phyloP scores from a whole-genome alignment of 2,797 vertebrate genomes.

The Luscinia luscinia region DNA sequence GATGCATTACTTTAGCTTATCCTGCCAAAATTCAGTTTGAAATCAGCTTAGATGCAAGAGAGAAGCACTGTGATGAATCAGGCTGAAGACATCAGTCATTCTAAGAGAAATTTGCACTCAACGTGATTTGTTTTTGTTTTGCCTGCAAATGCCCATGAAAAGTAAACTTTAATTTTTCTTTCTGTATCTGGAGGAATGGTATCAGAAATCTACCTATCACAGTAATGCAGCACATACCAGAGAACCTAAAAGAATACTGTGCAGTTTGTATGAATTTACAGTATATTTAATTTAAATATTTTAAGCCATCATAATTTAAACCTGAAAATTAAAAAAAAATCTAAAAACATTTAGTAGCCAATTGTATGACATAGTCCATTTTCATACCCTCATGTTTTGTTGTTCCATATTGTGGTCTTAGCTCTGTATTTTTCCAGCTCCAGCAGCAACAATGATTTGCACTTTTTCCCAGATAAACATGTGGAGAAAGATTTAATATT shows the following conservation, averaged over 20 bases:
- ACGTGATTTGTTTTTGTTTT: background rate
- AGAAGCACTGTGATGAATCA: background rate
- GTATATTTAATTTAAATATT: background rate
- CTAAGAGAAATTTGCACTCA: background rate
- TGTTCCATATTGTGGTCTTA: background rate
- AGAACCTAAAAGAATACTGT: background rate
- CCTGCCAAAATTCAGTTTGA: background rate
- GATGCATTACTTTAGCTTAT: background rate
- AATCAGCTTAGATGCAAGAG: background rate
- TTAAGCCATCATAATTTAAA: background rate
- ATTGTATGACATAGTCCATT: background rate
- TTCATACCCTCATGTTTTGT: background rate
- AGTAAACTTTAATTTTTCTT: background rate
- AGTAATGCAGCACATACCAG: background rate
- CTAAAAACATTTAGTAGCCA: background rate
- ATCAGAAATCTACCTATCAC: background rate
- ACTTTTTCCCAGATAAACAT: background rate
- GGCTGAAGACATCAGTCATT: background rate
- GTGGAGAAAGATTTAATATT: background rate
- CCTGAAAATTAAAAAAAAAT: background rate
- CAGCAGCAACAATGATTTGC: background rate
- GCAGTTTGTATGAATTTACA: background rate
- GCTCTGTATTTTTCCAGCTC: background rate
- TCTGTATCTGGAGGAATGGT: background rate
- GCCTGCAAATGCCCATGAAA: background rate